A percentile compares a stretch with the other conserved stretches of the same genome.
Evolutionary conservation across 2,888 invertebrate species (phyloP).

Genomic region (Acronicta psi): DNA sequence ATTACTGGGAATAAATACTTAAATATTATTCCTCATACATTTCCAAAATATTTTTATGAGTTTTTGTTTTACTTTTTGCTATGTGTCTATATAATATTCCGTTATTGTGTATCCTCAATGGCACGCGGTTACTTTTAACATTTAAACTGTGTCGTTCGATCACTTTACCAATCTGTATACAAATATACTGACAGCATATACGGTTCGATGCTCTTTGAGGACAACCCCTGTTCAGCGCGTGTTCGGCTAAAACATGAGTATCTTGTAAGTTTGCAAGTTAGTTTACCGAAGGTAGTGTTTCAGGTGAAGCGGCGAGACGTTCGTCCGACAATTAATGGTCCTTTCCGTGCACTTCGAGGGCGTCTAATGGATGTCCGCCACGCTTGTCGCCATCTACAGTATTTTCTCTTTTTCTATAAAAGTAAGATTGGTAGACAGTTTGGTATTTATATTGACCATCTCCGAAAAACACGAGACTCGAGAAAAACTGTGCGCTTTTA

Average conservation of each 20-base stretch:
- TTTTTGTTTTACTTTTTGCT: too few species aligned
- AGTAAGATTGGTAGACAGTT: slow-evolving; percentile 38
- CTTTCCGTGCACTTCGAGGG: slow-evolving; percentile 61
- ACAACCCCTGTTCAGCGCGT: slow-evolving; percentile 2
- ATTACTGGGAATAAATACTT: too few species aligned
- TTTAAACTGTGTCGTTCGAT: too few species aligned
- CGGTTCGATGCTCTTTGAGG: slow-evolving; percentile 2
- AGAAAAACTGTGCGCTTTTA: slow-evolving; percentile 17
- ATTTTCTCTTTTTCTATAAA: slow-evolving; percentile 46
- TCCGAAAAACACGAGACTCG: slow-evolving; percentile 22
- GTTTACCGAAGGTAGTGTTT: slow-evolving; percentile 51
- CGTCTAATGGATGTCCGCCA: slow-evolving; percentile 65
- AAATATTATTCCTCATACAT: too few species aligned
- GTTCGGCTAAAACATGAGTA: slow-evolving; percentile 35
- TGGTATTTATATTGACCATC: slow-evolving; percentile 21
- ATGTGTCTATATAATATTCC: too few species aligned
- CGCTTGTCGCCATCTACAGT: slow-evolving; percentile 48
- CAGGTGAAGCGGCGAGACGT: slow-evolving; percentile 56
- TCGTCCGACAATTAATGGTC: slow-evolving; percentile 64
- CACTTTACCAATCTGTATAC: too few species aligned
- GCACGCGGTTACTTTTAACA: too few species aligned
- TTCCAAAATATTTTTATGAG: not conserved
- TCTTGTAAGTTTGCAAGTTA: slow-evolving; percentile 46
- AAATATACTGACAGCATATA: too few species aligned
- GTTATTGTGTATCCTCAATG: too few species aligned